Conservation (phyloP, 2,113 vertebrate species). For the Tretioscincus oriximinensis region DNA sequence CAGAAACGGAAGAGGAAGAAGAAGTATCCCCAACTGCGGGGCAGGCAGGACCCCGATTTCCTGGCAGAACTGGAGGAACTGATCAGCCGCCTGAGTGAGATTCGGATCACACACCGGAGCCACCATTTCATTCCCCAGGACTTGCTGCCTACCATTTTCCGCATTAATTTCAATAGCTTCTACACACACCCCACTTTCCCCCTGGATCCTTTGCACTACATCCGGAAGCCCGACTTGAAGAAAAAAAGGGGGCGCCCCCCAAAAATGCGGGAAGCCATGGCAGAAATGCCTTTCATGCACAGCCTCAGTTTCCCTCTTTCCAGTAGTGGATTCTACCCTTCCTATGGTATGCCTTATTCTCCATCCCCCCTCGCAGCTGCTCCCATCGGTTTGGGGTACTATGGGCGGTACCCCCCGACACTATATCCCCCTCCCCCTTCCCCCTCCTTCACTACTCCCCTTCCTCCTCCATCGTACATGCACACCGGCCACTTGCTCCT, state of each 20-base stretch:
- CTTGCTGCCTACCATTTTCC: conserved; percentile 89
- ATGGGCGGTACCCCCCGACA: conserved; percentile 87
- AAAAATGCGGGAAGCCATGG: conserved; percentile 91
- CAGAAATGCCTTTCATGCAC: conserved; percentile 94
- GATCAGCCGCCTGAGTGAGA: conserved; percentile 83
- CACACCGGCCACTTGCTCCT: conserved; percentile 89
- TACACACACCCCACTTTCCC: conserved; percentile 84
- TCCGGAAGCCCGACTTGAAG: conserved; percentile 84
- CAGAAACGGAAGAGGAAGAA: conserved; percentile 96
- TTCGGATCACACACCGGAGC: conserved; percentile 88
- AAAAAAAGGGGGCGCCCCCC: conserved; percentile 89
- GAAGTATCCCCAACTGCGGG: conserved; percentile 88
- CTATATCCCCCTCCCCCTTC: conserved; percentile 89
- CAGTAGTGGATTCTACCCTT: conserved; percentile 88
- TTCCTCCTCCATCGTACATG: conserved; percentile 83
- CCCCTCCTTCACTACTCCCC: conserved; percentile 84
- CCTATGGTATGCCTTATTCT: conserved; percentile 94
- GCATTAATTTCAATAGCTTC: conserved; percentile 86
- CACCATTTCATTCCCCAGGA: conserved; percentile 84
- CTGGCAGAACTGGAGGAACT: conserved; percentile 90
- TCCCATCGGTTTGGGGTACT: conserved; percentile 90
- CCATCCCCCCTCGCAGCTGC: conserved; percentile 81
- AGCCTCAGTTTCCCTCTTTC: conserved; percentile 91
- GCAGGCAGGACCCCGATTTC: conserved; percentile 91
- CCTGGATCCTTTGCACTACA: conserved; percentile 89